Evolutionary conservation across 2,113 vertebrate species (phyloP).

Genomic region (Thunnus thynnus): DNA sequence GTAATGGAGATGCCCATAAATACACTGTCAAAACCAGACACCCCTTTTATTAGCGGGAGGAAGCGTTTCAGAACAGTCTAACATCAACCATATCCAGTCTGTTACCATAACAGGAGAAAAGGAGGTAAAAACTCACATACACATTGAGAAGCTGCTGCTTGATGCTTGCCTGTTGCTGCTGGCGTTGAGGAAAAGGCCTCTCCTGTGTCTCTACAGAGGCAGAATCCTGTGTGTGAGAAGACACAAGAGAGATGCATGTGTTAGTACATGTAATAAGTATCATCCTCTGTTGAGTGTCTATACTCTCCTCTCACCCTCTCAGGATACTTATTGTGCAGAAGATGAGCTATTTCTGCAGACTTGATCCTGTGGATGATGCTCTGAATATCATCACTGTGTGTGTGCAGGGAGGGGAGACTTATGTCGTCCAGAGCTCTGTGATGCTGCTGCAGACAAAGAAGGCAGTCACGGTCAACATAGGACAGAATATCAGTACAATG

Average conservation of each 20-base stretch:
- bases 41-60: slow-evolving; percentile 68
- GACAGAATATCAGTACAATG: background rate
- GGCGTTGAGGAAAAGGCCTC: slow-evolving; percentile 67
- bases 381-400: slow-evolving; percentile 68
- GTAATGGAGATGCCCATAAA: slow-evolving; percentile 68
- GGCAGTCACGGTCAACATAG: background rate
- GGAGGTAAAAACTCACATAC: slow-evolving; percentile 80
- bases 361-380: slow-evolving; percentile 78
- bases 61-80: slow-evolving; percentile 64
- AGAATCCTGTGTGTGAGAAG: slow-evolving; percentile 63
- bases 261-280: background rate
- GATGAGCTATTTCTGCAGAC: slow-evolving; percentile 68
- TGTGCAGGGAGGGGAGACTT: slow-evolving; percentile 50
- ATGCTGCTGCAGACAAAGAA: slow-evolving; percentile 50
- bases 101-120: slow-evolving; percentile 77
- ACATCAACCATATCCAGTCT: slow-evolving; percentile 60
- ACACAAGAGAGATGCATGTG: background rate
- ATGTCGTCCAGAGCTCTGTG: slow-evolving; percentile 65
- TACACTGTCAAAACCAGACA: slow-evolving; percentile 65
- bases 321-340: slow-evolving; percentile 62
- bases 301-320: slow-evolving; percentile 70
- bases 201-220: slow-evolving; percentile 68
- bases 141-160: slow-evolving; percentile 83
- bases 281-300: background rate
- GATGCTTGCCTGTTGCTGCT: slow-evolving; percentile 77